Evolutionary conservation across 2,113 vertebrate species (phyloP), one percentile per base, ranked within the genome.

Genomic region (Hipposideros armiger): DNA sequence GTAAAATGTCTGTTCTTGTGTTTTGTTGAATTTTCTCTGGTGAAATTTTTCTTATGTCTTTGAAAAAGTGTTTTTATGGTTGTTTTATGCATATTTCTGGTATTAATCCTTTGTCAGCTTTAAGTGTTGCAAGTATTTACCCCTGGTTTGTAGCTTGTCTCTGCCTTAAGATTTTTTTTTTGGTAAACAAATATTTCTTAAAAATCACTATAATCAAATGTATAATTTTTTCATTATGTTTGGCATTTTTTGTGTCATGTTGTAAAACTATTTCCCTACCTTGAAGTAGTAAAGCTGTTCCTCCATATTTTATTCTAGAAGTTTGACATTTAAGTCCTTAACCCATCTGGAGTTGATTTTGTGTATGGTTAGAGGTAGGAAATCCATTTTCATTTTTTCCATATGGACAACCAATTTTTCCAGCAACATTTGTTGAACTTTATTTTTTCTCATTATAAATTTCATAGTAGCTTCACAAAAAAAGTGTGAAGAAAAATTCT

Each of bases 291-390:
- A 92, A 96, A 90, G 42, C 56, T 91, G 62, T 77, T 94, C 69
- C 17, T 45, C 88, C 92, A 88, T 78, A 94, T 86, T 96, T 96
- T 94, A 78, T 87, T 93, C 78, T 95, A 88, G 62, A 90, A 90
- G 7, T 90, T 95, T 97, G 94, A 96, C 97, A 95, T 96, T 94
- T 96, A 96, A 95, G 67, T 93, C 92, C 81, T 95, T 95, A 91
- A 95, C 96, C 96, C 97, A 96, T 96, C 94, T 98, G 97, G 96
- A 96, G 93, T 94, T 97, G 67, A 97, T 94, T 96, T 89, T 97
- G 70, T 92, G 22, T 89, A 93, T 67, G 26, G 67, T 97, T 88
- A 95, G 77, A 91, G 94, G 95, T 86, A 97, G 90, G 76, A 95
- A 97, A 96, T 93, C 76, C 91, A 96, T 96, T 97, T 97, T 94